These are phyloP conservation scores for Scomber scombrus DNA, from an alignment of 2,113 vertebrate species.

Conservation along the genomic window DNA sequence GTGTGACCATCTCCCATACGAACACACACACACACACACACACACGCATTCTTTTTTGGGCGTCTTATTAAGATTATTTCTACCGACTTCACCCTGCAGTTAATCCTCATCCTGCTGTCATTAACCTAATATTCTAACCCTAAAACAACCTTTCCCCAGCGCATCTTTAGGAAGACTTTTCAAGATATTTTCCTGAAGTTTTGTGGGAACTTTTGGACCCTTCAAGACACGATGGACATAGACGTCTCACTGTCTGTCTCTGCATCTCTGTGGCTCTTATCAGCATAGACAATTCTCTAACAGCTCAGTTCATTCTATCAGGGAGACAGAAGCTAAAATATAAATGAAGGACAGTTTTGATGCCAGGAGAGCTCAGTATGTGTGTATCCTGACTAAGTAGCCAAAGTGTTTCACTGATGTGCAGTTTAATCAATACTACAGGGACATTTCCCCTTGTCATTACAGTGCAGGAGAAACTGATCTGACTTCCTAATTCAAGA, in stretches of 20 bases:
- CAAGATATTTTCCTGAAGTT: slow-evolving; percentile 7
- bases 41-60: neutral
- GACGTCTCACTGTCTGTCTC: neutral
- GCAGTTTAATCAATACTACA: slow-evolving; percentile 48
- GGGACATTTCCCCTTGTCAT: slow-evolving; percentile 28
- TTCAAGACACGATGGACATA: neutral
- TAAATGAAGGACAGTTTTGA: slow-evolving; percentile 32
- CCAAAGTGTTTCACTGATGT: slow-evolving; percentile 24
- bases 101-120: neutral
- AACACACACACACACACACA: neutral
- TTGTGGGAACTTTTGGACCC: slow-evolving; percentile 18
- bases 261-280: neutral
- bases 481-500: slow-evolving; percentile 4
- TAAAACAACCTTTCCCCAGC: neutral
- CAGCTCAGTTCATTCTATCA: slow-evolving; percentile 48
- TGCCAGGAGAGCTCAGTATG: neutral
- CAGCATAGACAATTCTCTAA: slow-evolving; percentile 27
- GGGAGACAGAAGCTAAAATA: slow-evolving; percentile 35
- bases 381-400: slow-evolving; percentile 20
- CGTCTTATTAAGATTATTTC: neutral
- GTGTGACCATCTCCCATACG: neutral
- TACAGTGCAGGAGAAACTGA: slow-evolving; percentile 11
- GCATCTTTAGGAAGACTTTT: neutral
- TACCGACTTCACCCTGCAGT: neutral
- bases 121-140: neutral